Percentiles rank a stretch among this genome's conserved stretches.
Conservation (phyloP, 2,888 invertebrate species). For the Drosophila lutescens region DNA sequence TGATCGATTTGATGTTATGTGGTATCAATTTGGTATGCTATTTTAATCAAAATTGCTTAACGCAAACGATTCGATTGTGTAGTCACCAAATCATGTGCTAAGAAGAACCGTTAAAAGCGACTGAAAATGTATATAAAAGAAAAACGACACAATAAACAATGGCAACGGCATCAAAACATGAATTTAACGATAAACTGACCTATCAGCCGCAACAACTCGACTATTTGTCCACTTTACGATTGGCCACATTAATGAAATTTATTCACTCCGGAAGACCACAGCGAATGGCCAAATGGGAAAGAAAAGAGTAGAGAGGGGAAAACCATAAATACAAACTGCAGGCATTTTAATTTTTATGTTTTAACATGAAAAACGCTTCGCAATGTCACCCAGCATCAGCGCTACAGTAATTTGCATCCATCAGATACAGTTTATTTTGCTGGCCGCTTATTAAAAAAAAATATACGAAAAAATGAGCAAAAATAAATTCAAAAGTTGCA, state of each 20-base stretch:
- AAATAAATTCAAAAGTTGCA: conserved; percentile 28
- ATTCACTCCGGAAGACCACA: conserved; percentile 62
- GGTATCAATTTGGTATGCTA: too few species aligned
- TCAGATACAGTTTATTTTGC: conserved; percentile 56
- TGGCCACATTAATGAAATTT: conserved; percentile 68
- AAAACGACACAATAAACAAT: conserved; percentile 49
- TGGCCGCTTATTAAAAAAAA: conserved; percentile 28
- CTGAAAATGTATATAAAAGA: conserved; percentile 16
- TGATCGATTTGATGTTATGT: too few species aligned
- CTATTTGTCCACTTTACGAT: conserved; percentile 57
- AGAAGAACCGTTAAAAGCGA: conserved; percentile 45
- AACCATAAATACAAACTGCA: conserved; percentile 54
- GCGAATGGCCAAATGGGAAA: conserved; percentile 26
- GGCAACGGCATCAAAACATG: conserved; percentile 46
- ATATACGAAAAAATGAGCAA: neutral
- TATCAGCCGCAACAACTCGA: conserved; percentile 29
- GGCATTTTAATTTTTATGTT: conserved; percentile 68
- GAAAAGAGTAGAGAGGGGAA: neutral
- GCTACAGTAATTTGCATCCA: conserved; percentile 56
- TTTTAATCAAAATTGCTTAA: conserved; percentile 28
- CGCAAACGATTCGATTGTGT: conserved; percentile 17
- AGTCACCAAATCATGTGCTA: conserved; percentile 36
- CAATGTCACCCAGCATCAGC: conserved; percentile 42
- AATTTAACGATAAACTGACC: conserved; percentile 38
- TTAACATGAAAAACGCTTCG: conserved; percentile 52